Conservation (phyloP, 1,140 invertebrate species). For the Papilio machaon region DNA sequence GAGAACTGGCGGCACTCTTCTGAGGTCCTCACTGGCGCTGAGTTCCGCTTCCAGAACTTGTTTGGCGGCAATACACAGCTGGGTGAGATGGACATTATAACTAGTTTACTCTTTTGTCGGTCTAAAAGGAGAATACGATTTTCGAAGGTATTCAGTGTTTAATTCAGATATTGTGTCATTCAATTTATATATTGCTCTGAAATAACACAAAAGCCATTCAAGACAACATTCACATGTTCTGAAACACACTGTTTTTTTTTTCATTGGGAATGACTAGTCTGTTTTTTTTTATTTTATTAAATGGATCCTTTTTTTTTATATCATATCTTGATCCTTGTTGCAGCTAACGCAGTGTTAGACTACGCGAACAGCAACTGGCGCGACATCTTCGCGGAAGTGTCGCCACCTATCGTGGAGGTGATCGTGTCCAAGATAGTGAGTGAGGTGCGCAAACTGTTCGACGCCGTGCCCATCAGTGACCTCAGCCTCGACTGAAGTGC, state of each 20-base stretch:
- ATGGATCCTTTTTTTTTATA: not conserved
- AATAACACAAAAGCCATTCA: no score
- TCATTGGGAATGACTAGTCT: not conserved
- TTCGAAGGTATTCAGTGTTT: no score
- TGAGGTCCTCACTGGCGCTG: constrained; percentile 52
- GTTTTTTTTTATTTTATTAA: not conserved
- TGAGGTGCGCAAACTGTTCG: constrained; percentile 61
- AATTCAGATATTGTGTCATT: no score
- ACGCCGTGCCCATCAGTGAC: constrained; percentile 57
- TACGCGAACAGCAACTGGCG: constrained; percentile 73
- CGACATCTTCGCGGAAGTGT: constrained; percentile 70
- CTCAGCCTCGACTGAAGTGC: constrained; percentile 35
- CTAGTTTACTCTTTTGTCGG: no score
- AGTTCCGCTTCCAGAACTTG: constrained; percentile 70
- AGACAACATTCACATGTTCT: no score
- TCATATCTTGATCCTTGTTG: constrained; percentile 38
- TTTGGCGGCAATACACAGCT: constrained; percentile 70
- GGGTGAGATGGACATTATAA: no score
- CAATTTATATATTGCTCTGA: no score
- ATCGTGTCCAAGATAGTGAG: constrained; percentile 59
- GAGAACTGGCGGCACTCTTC: constrained; percentile 55
- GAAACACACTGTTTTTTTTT: not conserved
- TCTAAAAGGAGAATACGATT: no score
- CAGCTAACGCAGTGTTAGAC: constrained; percentile 63
- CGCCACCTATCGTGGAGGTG: constrained; percentile 65